Conservation (phyloP, 1,140 invertebrate species). For the Venustaconcha ellipsiformis region DNA sequence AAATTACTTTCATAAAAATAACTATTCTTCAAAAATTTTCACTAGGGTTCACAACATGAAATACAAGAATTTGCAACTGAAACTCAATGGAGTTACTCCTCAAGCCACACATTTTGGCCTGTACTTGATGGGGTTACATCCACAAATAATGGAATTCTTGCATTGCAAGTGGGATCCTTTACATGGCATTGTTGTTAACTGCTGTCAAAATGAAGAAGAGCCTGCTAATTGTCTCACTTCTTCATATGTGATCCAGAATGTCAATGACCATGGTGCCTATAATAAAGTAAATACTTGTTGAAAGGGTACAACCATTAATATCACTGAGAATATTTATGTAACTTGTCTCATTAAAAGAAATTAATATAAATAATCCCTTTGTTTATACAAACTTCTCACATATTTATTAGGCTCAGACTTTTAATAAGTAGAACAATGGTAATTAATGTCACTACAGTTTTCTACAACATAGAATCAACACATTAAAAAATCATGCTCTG, state of each 20-base stretch:
- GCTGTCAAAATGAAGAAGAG: constrained; percentile 71
- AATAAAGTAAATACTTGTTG: constrained; percentile 27
- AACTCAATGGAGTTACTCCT: no score
- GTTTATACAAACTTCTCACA: not conserved
- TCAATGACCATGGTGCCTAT: constrained; percentile 78
- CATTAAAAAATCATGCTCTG: no score
- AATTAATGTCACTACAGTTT: not conserved
- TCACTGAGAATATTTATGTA: not conserved
- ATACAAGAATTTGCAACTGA: no score
- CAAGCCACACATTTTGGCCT: no score
- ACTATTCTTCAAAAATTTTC: no score
- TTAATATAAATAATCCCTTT: not conserved
- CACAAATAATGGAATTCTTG: no score
- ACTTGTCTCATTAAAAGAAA: not conserved
- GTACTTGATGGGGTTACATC: no score
- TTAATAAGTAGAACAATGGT: not conserved
- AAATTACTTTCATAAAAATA: no score
- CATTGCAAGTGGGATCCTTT: no score
- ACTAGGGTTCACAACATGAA: no score
- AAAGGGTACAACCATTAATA: not conserved
- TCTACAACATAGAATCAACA: not conserved
- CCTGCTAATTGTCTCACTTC: constrained; percentile 74
- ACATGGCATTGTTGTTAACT: no score
- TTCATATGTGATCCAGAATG: constrained; percentile 80
- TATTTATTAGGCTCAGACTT: not conserved